Evolutionary conservation across 2,113 vertebrate genomes (phyloP), one percentile per base, ranked within the genome.

Genomic region (Butorides virescens): DNA sequence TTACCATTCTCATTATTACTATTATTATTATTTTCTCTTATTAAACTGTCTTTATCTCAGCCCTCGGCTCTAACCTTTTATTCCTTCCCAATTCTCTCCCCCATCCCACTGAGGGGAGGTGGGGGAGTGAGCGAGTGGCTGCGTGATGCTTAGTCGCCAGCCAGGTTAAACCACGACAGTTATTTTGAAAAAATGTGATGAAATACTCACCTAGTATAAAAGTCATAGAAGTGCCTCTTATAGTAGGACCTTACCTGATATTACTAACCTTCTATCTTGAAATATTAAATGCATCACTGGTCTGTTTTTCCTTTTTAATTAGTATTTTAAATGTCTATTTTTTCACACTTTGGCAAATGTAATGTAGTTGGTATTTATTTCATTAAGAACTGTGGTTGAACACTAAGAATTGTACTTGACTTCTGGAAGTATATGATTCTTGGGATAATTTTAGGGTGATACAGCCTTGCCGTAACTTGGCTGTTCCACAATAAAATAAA

Each of bases 371-470:
- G 26, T 70, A 12, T 36, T 92, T 78, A 27, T 82, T 92, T 63
- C 30, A 44, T 44, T 36, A 70, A 59, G 32, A 11, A 25, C 13
- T 32, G 8, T 0, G 0, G 12, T 25, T 2, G 2, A 70, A 34
- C 11, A 22, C 13, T 36, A 88, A 46, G 39, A 75, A 27, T 56
- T 52, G 11, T 37, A 34, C 10, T 17, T 73, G 32, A 47, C 21
- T 79, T 94, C 10, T 62, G 46, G 46, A 70, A 74, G 23, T 16
- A n/a, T 42, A 23, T 0, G 0, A 34, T 76, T 70, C 29, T 49
- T 74, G 25, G 63, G 4, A 65, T 80, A 61, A 83, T 86, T 92
- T 56, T 46, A 30, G 52, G 39, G 22, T 10, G 5, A 76, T 72
- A n/a, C 55, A 85, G 7, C 59, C 50, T 80, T 89, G n/a, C 46